Conservation (phyloP, 2,888 invertebrate species). For the Acrobasis consociella region DNA sequence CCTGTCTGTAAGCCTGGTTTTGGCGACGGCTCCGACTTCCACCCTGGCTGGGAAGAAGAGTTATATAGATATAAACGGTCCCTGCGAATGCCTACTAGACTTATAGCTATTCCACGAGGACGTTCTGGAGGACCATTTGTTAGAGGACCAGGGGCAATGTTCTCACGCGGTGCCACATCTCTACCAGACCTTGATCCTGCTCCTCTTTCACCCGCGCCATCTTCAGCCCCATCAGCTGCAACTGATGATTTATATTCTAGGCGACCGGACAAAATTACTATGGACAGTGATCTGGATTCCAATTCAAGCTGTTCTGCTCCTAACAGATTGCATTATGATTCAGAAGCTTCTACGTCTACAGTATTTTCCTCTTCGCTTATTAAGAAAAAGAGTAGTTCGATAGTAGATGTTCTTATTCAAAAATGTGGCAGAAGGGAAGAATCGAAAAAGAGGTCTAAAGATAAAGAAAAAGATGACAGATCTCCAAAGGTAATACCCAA, state of each 20-base stretch:
- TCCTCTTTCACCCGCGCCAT: conserved; percentile 87
- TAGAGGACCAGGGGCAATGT: conserved; percentile 60
- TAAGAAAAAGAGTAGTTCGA: conserved; percentile 80
- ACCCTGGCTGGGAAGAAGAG: conserved; percentile 92
- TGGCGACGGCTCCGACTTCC: conserved; percentile 88
- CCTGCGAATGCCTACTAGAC: conserved; percentile 89
- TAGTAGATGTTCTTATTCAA: conserved; percentile 86
- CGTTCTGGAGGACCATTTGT: conserved; percentile 81
- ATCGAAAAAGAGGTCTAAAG: conserved; percentile 78
- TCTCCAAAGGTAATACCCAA: conserved; percentile 82
- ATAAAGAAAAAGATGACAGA: conserved; percentile 81
- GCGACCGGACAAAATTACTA: conserved; percentile 70
- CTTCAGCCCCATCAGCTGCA: conserved; percentile 82
- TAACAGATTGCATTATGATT: conserved; percentile 84
- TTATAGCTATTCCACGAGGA: conserved; percentile 90
- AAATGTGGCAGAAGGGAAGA: conserved; percentile 84
- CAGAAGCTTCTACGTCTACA: conserved; percentile 86
- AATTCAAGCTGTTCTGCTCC: conserved; percentile 85
- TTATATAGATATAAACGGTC: conserved; percentile 92
- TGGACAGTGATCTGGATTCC: conserved; percentile 86
- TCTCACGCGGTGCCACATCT: conserved; percentile 87
- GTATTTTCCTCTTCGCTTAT: conserved; percentile 83
- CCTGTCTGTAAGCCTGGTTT: conserved; percentile 82
- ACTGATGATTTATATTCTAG: conserved; percentile 81
- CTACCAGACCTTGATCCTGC: conserved; percentile 90